Evolutionary conservation across 2,888 invertebrate genomes (phyloP).

Genomic region (Trachelus troglodyta): DNA sequence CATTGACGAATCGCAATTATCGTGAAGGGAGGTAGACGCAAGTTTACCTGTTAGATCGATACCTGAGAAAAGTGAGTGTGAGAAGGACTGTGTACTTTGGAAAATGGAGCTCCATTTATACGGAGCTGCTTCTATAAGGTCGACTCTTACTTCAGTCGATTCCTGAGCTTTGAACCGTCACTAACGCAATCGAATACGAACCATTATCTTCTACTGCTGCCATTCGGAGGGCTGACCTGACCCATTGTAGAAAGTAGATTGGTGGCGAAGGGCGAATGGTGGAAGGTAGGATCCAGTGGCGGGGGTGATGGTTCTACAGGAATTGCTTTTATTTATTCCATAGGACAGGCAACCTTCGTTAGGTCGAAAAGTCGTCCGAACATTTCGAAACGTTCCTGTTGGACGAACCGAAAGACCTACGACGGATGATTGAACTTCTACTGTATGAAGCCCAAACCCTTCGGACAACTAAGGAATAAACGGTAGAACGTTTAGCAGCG

Average conservation of each 20-base stretch:
- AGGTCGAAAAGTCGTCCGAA: background rate
- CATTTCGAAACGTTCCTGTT: background rate
- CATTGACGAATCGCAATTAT: background rate
- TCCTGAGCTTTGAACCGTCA: conserved; percentile 3
- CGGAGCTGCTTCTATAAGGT: background rate
- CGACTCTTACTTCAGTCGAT: background rate
- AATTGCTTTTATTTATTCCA: background rate
- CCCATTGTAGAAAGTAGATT: background rate
- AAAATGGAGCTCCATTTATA: background rate
- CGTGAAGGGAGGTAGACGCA: background rate
- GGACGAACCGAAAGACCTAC: background rate
- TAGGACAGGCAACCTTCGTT: background rate
- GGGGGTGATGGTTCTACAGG: background rate
- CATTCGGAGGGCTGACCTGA: background rate
- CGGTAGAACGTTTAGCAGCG: background rate
- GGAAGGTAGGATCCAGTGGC: background rate
- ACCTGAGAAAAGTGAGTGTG: background rate
- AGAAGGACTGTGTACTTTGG: background rate
- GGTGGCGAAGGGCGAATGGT: background rate
- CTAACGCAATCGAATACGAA: conserved; percentile 1
- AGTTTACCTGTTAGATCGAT: background rate
- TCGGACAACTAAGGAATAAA: background rate
- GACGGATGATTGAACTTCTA: background rate
- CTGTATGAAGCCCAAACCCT: background rate
- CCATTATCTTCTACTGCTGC: background rate